Conservation (phyloP, 35 echinoderm and acorn worm genomes). For the Stichopus chloronotus region DNA sequence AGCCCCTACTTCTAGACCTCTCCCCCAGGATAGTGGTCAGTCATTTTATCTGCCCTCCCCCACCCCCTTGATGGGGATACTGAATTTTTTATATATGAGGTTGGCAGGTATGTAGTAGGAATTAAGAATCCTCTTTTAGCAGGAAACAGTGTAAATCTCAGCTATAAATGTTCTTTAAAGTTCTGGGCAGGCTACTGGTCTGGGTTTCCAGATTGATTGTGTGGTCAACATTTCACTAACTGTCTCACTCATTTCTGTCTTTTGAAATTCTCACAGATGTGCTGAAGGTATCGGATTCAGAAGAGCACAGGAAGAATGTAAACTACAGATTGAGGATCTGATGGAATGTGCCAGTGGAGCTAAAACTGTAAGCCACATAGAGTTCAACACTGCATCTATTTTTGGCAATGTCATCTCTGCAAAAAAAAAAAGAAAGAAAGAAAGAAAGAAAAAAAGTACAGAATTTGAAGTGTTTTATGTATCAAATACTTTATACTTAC, state of each 20-base stretch:
- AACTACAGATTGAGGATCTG: neutral
- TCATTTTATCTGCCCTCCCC: too few species aligned
- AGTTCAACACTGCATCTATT: neutral
- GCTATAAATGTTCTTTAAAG: too few species aligned
- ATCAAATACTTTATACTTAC: neutral
- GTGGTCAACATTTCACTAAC: too few species aligned
- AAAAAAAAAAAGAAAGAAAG: neutral
- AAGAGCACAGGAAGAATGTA: conserved; percentile 8
- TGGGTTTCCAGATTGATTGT: too few species aligned
- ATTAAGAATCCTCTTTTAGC: too few species aligned
- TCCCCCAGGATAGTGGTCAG: too few species aligned
- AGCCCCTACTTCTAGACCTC: too few species aligned
- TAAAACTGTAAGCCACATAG: neutral
- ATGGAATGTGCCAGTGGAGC: conserved; percentile 23
- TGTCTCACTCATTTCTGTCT: neutral
- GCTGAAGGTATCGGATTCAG: conserved; percentile 7
- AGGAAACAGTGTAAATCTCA: too few species aligned
- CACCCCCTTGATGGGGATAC: too few species aligned
- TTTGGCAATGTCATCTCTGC: neutral
- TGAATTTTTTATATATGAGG: too few species aligned
- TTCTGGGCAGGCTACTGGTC: too few species aligned
- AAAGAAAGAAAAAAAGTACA: neutral
- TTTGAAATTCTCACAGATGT: neutral
- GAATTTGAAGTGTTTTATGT: neutral
- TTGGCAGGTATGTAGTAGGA: too few species aligned